A percentile compares a stretch with the other conserved stretches of the same genome.
Conservation (phyloP, 2,797 vertebrate genomes). For the Propithecus deckenii region DNA sequence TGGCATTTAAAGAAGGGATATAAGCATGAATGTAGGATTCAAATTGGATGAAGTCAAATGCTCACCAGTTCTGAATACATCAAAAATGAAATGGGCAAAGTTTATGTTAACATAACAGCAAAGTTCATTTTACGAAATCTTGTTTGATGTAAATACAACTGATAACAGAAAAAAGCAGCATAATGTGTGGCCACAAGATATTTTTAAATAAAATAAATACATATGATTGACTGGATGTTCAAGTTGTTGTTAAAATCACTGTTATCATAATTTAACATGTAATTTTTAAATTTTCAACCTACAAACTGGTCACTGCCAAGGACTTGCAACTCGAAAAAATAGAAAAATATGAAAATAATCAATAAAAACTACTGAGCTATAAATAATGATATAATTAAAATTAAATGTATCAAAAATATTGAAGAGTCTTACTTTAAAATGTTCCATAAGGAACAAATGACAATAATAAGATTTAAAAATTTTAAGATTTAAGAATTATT, state of each 20-base stretch:
- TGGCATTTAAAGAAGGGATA: neutral
- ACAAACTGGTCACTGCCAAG: neutral
- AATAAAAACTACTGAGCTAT: neutral
- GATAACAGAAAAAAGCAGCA: neutral
- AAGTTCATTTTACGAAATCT: neutral
- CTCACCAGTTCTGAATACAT: neutral
- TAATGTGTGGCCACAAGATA: neutral
- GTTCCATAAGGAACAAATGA: neutral
- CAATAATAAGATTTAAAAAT: neutral
- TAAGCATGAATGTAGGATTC: neutral
- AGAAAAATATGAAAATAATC: neutral
- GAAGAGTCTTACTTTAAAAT: neutral
- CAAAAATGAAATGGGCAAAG: neutral
- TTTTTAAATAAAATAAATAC: neutral
- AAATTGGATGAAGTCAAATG: neutral
- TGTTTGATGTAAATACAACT: neutral
- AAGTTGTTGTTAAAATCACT: neutral
- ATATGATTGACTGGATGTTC: neutral
- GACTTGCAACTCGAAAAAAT: neutral
- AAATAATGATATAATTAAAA: neutral
- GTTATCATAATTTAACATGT: neutral
- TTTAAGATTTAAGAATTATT: slow-evolving; percentile 9
- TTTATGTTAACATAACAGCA: neutral
- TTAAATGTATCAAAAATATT: neutral
- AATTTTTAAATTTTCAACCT: neutral